These are phyloP conservation scores for Manis pentadactyla DNA, from an alignment of 2,797 vertebrate species.

Conservation along the genomic window DNA sequence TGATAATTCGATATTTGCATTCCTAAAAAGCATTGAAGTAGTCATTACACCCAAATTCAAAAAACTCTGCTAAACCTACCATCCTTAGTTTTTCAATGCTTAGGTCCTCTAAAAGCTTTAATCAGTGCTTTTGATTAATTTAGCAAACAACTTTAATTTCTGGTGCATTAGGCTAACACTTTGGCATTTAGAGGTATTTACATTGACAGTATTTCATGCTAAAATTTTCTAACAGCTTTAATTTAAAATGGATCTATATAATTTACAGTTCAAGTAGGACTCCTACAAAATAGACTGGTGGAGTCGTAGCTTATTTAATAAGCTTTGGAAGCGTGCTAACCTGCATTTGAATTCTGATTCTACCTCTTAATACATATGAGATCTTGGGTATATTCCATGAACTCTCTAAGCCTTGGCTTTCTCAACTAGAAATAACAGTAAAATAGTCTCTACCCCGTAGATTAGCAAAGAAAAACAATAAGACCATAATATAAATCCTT, in stretches of 20 bases:
- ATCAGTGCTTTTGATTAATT: slow-evolving; percentile 5
- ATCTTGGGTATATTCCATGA: background rate
- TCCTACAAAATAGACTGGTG: background rate
- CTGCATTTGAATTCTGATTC: slow-evolving; percentile 2
- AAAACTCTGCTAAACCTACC: background rate
- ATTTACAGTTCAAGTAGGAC: background rate
- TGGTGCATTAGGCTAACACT: background rate
- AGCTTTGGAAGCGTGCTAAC: background rate
- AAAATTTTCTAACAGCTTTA: slow-evolving; percentile 20
- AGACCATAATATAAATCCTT: background rate
- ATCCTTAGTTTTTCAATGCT: background rate
- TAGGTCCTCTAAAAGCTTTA: background rate
- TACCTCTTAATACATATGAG: background rate
- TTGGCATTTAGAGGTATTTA: background rate
- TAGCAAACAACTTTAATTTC: background rate
- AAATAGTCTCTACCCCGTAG: background rate
- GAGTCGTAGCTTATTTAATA: background rate
- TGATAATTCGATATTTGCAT: slow-evolving; percentile 7
- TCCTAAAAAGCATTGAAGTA: background rate
- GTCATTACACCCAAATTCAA: background rate
- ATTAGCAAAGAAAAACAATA: background rate
- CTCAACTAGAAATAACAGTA: slow-evolving; percentile 30
- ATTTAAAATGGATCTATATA: background rate
- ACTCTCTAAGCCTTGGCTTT: background rate
- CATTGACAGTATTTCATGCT: background rate